phyloP scores from a whole-genome alignment of 2,113 vertebrate species.

The Lichenostomus cassidix region DNA sequence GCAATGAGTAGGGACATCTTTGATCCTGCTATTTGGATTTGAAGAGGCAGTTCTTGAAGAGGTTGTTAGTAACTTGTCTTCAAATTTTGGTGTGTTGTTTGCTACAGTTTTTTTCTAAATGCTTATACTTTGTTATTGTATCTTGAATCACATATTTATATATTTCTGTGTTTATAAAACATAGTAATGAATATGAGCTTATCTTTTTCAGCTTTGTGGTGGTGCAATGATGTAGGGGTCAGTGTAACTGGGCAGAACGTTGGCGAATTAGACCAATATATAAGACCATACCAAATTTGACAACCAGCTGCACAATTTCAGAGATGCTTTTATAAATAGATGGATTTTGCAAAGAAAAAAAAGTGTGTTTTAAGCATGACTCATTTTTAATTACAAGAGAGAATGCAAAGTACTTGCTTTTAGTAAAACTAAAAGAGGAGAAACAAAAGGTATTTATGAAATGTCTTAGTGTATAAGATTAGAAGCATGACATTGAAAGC shows the following conservation, averaged over 20 bases:
- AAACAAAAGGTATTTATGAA: constrained; percentile 45
- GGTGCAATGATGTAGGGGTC: neutral
- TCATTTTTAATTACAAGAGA: constrained; percentile 12
- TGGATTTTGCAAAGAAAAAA: neutral
- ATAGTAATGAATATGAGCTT: neutral
- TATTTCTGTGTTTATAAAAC: neutral
- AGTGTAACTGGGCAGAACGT: neutral
- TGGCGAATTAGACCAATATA: neutral
- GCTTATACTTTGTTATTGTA: neutral
- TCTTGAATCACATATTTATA: neutral
- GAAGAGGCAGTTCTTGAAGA: neutral
- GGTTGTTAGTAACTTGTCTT: neutral
- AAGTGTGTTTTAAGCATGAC: neutral
- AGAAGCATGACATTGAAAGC: constrained; percentile 20
- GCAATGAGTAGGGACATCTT: neutral
- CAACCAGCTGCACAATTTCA: neutral
- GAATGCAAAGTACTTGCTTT: neutral
- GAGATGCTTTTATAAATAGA: neutral
- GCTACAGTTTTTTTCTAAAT: neutral
- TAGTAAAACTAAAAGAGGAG: neutral
- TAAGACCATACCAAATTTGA: neutral
- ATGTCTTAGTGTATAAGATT: constrained; percentile 7
- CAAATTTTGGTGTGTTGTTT: neutral
- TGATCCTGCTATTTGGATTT: neutral
- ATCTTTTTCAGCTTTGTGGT: neutral